These are phyloP conservation scores for Acestrorhynchus altus DNA, from an alignment of 2,797 vertebrate genomes.

Conservation along the genomic window DNA sequence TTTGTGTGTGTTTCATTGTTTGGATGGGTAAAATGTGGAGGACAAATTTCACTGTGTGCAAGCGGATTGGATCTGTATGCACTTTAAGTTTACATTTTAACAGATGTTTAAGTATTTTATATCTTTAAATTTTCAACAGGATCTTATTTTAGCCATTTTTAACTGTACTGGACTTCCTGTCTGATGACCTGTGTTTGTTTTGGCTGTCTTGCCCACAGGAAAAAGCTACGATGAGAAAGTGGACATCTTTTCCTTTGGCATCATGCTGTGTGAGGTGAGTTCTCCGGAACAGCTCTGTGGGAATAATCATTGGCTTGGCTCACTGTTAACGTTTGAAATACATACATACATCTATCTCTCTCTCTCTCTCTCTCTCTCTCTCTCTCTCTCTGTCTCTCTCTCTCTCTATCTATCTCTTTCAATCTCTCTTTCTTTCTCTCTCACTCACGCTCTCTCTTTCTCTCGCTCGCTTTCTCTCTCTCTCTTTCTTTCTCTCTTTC, in stretches of 20 bases:
- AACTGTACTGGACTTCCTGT: not conserved
- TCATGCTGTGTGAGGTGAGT: conserved; percentile 95
- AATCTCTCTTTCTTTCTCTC: not conserved
- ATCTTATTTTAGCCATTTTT: no score
- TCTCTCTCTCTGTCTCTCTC: not conserved
- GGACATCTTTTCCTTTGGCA: conserved; percentile 98
- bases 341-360: not conserved
- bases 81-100: no score
- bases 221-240: conserved; percentile 97
- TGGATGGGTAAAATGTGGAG: no score
- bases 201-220: conserved; percentile 73
- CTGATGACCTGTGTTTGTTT: not conserved
- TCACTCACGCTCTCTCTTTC: not conserved
- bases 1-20: no score
- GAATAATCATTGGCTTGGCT: conserved; percentile 40
- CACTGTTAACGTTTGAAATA: conserved; percentile 41
- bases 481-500: not conserved
- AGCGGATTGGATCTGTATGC: no score
- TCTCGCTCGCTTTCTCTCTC: not conserved
- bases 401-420: no score
- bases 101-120: no score
- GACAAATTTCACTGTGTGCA: no score
- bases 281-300: conserved; percentile 1
- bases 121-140: no score
- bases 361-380: not conserved